Conservation (phyloP, 1,140 invertebrate species). For the Anastrepha ludens region DNA sequence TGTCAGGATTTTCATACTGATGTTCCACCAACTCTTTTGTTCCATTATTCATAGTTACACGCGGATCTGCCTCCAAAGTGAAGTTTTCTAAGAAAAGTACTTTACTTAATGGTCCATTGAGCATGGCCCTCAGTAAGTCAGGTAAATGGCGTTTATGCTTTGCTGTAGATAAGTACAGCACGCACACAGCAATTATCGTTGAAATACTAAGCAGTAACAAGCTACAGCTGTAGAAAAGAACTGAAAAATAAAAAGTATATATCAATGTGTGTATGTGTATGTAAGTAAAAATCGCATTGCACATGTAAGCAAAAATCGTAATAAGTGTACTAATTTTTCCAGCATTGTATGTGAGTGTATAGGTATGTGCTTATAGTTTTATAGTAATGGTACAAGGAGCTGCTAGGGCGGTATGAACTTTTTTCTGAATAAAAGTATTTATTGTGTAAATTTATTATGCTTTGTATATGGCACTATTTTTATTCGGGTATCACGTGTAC, state of each 20-base stretch:
- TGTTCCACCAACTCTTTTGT: conserved; percentile 68
- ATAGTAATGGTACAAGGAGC: no score
- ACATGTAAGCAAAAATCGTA: no score
- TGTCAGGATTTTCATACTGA: conserved; percentile 71
- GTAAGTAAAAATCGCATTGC: no score
- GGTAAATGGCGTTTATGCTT: conserved; percentile 76
- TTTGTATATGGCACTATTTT: no score
- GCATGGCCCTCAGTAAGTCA: conserved; percentile 76
- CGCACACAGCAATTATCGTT: conserved; percentile 79
- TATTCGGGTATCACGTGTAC: no score
- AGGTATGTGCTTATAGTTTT: no score
- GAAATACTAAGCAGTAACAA: conserved; percentile 79
- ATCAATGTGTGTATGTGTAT: conserved; percentile 51
- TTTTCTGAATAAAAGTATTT: no score
- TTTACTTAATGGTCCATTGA: conserved; percentile 76
- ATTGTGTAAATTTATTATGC: no score
- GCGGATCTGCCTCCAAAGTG: conserved; percentile 60
- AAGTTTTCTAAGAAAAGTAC: conserved; percentile 75
- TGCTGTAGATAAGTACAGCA: conserved; percentile 77
- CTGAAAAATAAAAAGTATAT: conserved; percentile 71
- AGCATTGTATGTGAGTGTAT: no score
- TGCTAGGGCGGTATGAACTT: no score
- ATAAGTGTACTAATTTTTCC: no score
- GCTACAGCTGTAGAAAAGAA: conserved; percentile 77
- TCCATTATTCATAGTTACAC: conserved; percentile 58